Evolutionary conservation across 92 coral and sea anemone genomes (phyloP), one percentile per base, ranked within the genome.

Genomic region (Palythoa grandis): DNA sequence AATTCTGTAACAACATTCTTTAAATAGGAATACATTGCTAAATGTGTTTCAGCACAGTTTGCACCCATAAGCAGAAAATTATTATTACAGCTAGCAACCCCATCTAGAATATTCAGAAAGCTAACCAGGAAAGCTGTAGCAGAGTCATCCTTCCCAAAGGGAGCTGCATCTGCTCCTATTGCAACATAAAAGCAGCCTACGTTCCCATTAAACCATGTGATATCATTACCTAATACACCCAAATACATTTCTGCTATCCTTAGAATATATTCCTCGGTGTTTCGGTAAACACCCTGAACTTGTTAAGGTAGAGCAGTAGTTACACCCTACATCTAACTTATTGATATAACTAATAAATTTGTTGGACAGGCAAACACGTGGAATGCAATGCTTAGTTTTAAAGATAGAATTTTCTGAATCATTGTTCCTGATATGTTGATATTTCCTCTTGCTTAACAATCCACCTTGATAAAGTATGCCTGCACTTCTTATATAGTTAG

Each of bases 51-150:
- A 52, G 82, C 89, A 85, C 92, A 92, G 90, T 92, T 90, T 60
- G 89, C 92, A 9, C 93, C 93, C 82, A 93, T 75, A 56, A 90
- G 87, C 68, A 93, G 72, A 86, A 74, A 88, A 39, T 93, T 93
- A 63, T 93, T 80, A 63, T 75, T 86, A 70, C 93, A 92, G 71
- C 96, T 93, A 68, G 88, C 90, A 61, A 90, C 77, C 12, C 93
- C 86, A 72, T 90, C 82, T 16, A 90, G 72, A 29, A 90, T 75
- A 82, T 93, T 91, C 35, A 93, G 88, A 85, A 90, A 78, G 76
- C 95, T 87, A 87, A 92, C 93, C 48, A 92, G 37, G 70, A 83
- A 92, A 43, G 95, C 87, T 89, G 92, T 90, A 38, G 93, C 88
- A 57, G 52, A 43, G 70, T 87, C 93, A 87, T 90, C 91, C 73